These are phyloP conservation scores for Rhopilema esculentum DNA, from an alignment of 30 jellyfish, hydroid and myxozoan species.

Conservation along the genomic window DNA sequence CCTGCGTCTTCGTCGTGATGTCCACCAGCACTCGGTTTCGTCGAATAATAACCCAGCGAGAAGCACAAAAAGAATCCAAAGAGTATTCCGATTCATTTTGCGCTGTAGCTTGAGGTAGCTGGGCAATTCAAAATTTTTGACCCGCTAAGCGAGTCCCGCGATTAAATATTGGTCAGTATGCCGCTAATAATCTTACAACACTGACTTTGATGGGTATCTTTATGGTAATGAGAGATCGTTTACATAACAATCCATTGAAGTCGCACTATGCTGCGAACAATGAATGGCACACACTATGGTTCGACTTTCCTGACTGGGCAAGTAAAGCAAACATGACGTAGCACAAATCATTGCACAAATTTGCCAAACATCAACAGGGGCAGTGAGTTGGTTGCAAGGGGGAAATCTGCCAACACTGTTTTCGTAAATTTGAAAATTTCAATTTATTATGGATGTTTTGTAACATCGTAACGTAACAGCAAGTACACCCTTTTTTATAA, in stretches of 20 bases:
- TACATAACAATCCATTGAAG: neutral
- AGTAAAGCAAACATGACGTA: neutral
- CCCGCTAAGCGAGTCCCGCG: neutral
- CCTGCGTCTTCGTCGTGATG: conserved; percentile 43
- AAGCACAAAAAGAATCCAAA: neutral
- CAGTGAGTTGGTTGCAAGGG: too few species aligned
- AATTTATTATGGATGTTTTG: too few species aligned
- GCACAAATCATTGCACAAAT: neutral
- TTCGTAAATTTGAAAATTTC: too few species aligned
- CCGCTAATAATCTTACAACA: neutral
- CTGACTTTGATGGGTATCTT: neutral
- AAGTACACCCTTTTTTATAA: too few species aligned
- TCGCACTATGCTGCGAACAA: neutral
- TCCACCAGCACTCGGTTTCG: conserved; percentile 52
- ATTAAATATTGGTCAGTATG: neutral
- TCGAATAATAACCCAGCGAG: conserved; percentile 1
- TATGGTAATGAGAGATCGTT: neutral
- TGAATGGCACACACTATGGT: neutral
- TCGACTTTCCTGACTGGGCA: neutral
- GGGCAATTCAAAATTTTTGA: too few species aligned
- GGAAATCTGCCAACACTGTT: too few species aligned
- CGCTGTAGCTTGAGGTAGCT: neutral
- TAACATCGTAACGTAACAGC: too few species aligned
- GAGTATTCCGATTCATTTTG: neutral
- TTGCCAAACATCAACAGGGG: too few species aligned